These are phyloP conservation scores for Leucoraja erinaceus DNA, from an alignment of 2,113 vertebrate species.

Conservation along the genomic window DNA sequence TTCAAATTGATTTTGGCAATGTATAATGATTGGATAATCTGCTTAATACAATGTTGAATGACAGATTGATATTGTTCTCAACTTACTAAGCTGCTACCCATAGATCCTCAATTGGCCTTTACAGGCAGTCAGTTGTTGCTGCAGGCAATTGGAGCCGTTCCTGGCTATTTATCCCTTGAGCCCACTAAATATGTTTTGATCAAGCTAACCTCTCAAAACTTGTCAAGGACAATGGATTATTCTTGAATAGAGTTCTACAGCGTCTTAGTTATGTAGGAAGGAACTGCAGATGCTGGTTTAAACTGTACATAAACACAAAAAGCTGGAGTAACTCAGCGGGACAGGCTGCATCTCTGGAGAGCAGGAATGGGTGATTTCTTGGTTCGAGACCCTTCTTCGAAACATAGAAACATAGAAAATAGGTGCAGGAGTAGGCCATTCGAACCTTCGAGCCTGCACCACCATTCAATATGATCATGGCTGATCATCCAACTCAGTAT, in stretches of 20 bases:
- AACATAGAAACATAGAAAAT: too few relatives aligned
- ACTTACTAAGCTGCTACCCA: not conserved
- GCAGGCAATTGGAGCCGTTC: not conserved
- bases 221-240: not conserved
- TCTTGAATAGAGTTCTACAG: not conserved
- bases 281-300: too few relatives aligned
- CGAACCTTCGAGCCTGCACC: too few relatives aligned
- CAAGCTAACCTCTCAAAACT: not conserved
- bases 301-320: too few relatives aligned
- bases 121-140: not conserved
- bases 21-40: not conserved
- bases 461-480: too few relatives aligned
- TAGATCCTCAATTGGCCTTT: not conserved
- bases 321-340: too few relatives aligned
- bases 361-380: too few relatives aligned
- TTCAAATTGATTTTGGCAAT: not conserved
- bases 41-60: not conserved
- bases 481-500: too few relatives aligned
- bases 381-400: too few relatives aligned
- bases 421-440: too few relatives aligned
- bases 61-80: not conserved
- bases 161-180: not conserved
- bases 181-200: not conserved
- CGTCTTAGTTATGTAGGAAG: too few relatives aligned
- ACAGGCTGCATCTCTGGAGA: too few relatives aligned